Base-by-base conservation (phyloP, 2,888 invertebrate genomes). In the Aspidiotus rigidus region DNA sequence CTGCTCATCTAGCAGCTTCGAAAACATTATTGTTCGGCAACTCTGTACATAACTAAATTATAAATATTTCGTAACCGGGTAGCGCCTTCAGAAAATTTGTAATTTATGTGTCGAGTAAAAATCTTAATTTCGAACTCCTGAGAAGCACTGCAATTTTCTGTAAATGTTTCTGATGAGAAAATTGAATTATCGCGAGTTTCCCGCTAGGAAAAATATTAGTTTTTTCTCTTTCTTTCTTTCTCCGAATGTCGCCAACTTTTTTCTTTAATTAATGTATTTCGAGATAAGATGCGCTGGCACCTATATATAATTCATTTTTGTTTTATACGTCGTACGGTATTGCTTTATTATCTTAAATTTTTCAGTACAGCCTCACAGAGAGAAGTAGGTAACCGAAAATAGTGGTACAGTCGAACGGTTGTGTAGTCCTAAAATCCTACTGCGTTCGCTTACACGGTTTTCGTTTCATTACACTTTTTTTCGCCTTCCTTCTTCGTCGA, bases 191-290 rank as follows among this genome's bases (percentile, higher is more conserved):
- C 67, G 60, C 67, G 67, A 60, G 67, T 67, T 67, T 67, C 67
- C 67, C 67, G 67, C 67, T 67, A 67, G 49, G 67, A 67, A 67
- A 67, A 67, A 67, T 67, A 67, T 67, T 67, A 67, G 67, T 67
- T 67, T 67, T 60, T 67, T 67, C 57, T 67, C 10, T 41, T 42
- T 62, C 10, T 41, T 42, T 62, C n/a, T 55, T 55, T 55, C 17
- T n/a, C 56, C 57, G 42, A 67, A 67, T 67, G 67, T 67, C 67
- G 67, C 67, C 67, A 67, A 67, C 59, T 67, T 67, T 67, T 67
- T 67, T 60, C 67, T 67, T 67, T 67, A 67, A 67, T 67, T 67
- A 67, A 67, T 67, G 67, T 67, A 67, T 67, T 67, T 67, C 40
- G 39, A 67, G 67, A 67, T 67, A 67, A 67, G 67, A 67, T 67